Conservation (phyloP, 1,140 invertebrate genomes). For the Drosophila mauritiana region DNA sequence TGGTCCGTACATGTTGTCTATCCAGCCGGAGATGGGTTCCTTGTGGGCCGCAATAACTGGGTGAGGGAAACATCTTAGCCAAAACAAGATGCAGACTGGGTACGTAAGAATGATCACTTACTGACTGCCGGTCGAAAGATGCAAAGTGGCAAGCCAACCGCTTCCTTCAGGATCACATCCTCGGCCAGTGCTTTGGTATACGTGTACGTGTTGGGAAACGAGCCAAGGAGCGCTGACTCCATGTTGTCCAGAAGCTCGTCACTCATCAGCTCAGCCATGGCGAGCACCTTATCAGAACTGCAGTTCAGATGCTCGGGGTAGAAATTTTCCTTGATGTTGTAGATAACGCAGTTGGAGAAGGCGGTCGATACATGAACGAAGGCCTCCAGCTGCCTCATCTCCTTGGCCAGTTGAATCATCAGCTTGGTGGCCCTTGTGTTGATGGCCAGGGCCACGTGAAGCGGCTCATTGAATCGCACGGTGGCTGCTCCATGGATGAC, state of each 20-base stretch:
- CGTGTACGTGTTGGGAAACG: conserved; percentile 93
- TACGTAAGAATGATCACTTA: conserved; percentile 73
- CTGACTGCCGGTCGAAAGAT: conserved; percentile 90
- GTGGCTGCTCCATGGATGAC: conserved; percentile 95
- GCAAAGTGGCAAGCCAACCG: conserved; percentile 88
- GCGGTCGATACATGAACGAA: conserved; percentile 91
- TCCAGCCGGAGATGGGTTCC: conserved; percentile 91
- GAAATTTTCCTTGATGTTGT: conserved; percentile 88
- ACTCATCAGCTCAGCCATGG: conserved; percentile 84
- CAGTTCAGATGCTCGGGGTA: conserved; percentile 88
- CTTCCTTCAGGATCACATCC: conserved; percentile 87
- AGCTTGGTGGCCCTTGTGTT: conserved; percentile 87
- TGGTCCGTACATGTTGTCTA: conserved; percentile 96
- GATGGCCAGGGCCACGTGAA: conserved; percentile 87
- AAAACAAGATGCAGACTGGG: no score
- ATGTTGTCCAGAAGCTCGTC: conserved; percentile 87
- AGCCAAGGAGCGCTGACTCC: conserved; percentile 88
- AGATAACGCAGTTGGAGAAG: conserved; percentile 88
- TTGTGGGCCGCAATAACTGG: conserved; percentile 91
- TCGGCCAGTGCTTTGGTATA: conserved; percentile 93
- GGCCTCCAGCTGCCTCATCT: conserved; percentile 89
- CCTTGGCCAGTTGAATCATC: conserved; percentile 85
- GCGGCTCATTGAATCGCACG: conserved; percentile 91
- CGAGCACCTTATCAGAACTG: conserved; percentile 88
- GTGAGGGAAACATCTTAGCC: neutral